A percentile compares a stretch with the other conserved stretches of the same genome.
These are phyloP conservation scores for Proteles cristata DNA, from an alignment of 2,113 vertebrate genomes.

Conservation along the genomic window DNA sequence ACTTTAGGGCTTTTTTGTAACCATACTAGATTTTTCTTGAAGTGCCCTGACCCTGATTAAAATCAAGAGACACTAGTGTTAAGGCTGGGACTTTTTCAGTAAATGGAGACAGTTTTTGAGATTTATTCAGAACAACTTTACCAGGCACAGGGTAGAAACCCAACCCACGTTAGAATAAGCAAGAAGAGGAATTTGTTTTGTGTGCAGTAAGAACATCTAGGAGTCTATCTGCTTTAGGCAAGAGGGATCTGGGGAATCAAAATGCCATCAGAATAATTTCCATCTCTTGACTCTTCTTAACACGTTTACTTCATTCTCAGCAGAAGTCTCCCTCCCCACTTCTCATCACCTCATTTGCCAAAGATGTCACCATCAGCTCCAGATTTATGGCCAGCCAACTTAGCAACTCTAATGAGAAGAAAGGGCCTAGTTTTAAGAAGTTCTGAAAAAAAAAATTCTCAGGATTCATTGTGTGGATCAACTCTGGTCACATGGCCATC, in stretches of 20 bases:
- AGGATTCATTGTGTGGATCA: neutral
- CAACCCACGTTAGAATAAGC: neutral
- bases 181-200: neutral
- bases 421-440: neutral
- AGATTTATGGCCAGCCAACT: neutral
- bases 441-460: neutral
- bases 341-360: conserved; percentile 15
- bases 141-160: neutral
- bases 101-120: neutral
- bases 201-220: neutral
- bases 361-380: neutral
- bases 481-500: neutral
- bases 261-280: neutral
- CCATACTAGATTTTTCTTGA: neutral
- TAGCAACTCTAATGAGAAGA: neutral
- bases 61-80: neutral
- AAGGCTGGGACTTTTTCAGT: neutral
- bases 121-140: conserved; percentile 25
- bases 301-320: neutral
- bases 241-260: neutral
- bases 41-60: neutral
- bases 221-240: neutral
- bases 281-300: neutral
- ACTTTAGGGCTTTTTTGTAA: neutral
- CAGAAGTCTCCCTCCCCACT: neutral